Conservation (phyloP, 2,888 invertebrate species). For the Steinernema scapterisci region DNA sequence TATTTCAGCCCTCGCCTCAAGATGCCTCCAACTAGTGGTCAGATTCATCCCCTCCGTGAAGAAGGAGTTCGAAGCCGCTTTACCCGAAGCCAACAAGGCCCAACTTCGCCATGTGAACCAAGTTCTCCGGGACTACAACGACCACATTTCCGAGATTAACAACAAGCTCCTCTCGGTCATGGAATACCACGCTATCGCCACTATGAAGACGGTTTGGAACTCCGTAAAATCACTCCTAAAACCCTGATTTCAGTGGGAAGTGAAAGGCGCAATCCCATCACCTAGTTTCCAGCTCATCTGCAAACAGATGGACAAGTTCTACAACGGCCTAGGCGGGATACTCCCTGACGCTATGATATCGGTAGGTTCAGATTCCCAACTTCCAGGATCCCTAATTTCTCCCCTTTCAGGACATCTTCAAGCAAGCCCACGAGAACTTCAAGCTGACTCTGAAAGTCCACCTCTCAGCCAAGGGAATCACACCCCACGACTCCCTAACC, state of each 20-base stretch:
- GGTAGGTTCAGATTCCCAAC: slow-evolving; percentile 25
- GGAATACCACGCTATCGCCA: slow-evolving; percentile 80
- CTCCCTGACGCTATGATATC: slow-evolving; percentile 54
- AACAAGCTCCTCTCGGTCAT: slow-evolving; percentile 88
- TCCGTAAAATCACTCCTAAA: too few relatives aligned
- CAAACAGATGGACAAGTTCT: slow-evolving; percentile 74
- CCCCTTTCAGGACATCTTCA: slow-evolving; percentile 51
- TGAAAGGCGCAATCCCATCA: slow-evolving; percentile 91
- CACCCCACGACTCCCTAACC: slow-evolving; percentile 60
- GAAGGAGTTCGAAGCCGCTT: slow-evolving; percentile 46
- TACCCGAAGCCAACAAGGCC: slow-evolving; percentile 50
- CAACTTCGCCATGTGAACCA: slow-evolving; percentile 60
- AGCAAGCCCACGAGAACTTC: slow-evolving; percentile 62
- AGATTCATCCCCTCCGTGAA: slow-evolving; percentile 71
- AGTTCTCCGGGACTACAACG: slow-evolving; percentile 71
- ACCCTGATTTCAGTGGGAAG: slow-evolving; percentile 79
- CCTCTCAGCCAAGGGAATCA: slow-evolving; percentile 54
- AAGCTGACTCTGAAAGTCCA: slow-evolving; percentile 53
- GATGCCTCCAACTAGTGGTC: slow-evolving; percentile 71
- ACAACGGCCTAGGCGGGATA: slow-evolving; percentile 61
- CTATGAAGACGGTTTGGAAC: slow-evolving; percentile 76
- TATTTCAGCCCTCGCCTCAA: slow-evolving; percentile 43
- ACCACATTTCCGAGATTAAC: slow-evolving; percentile 89
- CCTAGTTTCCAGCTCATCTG: slow-evolving; percentile 72
- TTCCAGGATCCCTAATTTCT: not conserved